Base-by-base conservation (phyloP, 2,888 invertebrate genomes). In the Coenonympha glycerion region DNA sequence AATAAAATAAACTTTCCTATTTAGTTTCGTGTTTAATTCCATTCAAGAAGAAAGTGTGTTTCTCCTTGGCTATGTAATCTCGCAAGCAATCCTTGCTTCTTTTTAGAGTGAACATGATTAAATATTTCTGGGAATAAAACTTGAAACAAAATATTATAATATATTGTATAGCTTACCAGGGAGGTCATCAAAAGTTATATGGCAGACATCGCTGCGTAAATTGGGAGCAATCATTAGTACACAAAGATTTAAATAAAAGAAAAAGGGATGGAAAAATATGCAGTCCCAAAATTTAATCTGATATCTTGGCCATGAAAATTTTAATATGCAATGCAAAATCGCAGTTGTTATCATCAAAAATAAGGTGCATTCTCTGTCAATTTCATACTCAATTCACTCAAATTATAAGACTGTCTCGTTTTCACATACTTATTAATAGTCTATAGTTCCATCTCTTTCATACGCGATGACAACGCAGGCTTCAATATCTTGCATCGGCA, bases 401-500 rank as follows among this genome's bases (percentile, higher is more conserved):
- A 30, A 41, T 41, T 30, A 30, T 30, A 11, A 8, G 28, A 2
- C 9, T 30, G 13, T 41, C 28, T 30, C 28, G 18, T 41, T 41
- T 5, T 28, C 13, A 19, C n/a, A 8, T 30, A 3, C n/a, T n/a
- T n/a, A n/a, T 22, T 15, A 5, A 15, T 15, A 5, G 9, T 3
- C 22, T 24, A 15, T 24, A 22, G 22, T 3, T 2, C 13, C 8
- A 15, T 41, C 41, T 41, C 28, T 8, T 41, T 41, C 11, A 11
- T 30, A 13, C 11, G 6, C 21, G 21, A 21, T 40, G 16, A 24
- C 9, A 39, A 9, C 28, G 41, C 41, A 28, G 11, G 28, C 11
- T 13, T 41, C 19, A 19, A 41, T 41, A 41, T 41, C 13, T 41
- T 41, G 9, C n/a, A n/a, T 11, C 28, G 8, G 28, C 15, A 41